Conservation (phyloP, 2,888 invertebrate species). For the Yponomeuta sedellus region DNA sequence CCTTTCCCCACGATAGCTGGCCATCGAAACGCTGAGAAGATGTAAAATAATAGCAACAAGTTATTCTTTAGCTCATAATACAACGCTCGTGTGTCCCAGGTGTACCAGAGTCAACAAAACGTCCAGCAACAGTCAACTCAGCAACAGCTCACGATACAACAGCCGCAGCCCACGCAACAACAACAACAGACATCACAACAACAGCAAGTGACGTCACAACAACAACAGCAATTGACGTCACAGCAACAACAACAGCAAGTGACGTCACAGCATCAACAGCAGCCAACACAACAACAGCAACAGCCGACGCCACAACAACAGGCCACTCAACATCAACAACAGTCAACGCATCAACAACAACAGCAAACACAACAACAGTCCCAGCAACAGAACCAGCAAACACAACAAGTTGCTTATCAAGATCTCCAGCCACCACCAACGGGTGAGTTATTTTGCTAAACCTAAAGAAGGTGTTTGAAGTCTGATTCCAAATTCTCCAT, state of each 20-base stretch:
- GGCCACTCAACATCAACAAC: too few species aligned
- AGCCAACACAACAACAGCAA: neutral
- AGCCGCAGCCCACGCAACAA: neutral
- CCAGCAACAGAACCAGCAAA: neutral
- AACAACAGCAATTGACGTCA: neutral
- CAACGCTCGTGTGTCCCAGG: conserved; percentile 41
- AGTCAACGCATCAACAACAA: neutral
- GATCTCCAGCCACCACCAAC: neutral
- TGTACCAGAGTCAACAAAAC: conserved; percentile 39
- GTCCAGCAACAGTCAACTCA: conserved; percentile 20
- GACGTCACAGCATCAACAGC: neutral
- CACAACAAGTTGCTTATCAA: neutral
- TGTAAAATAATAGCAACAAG: too few species aligned
- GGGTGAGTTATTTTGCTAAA: neutral
- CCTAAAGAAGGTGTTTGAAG: neutral
- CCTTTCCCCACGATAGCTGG: too few species aligned
- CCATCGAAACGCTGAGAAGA: too few species aligned
- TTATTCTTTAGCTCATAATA: too few species aligned
- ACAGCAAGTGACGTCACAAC: too few species aligned
- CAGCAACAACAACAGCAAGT: neutral
- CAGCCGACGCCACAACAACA: neutral
- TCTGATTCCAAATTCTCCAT: too few species aligned
- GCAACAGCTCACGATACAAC: conserved; percentile 13
- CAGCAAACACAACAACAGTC: neutral
- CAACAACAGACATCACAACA: neutral